These are phyloP conservation scores for Syngnathus typhle DNA, from an alignment of 2,113 vertebrate genomes.

Conservation along the genomic window DNA sequence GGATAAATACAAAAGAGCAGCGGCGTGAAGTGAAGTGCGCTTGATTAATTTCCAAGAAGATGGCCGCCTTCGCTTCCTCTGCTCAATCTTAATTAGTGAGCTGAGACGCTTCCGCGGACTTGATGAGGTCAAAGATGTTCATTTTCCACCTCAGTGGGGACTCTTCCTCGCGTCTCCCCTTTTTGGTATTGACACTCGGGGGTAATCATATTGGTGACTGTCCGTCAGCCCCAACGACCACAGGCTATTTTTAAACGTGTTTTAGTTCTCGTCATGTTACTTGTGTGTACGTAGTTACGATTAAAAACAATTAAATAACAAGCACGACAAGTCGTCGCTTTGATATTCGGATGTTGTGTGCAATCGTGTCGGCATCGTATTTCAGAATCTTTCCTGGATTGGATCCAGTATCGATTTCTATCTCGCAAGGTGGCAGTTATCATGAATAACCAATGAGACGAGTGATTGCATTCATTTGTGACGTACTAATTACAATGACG, in stretches of 20 bases:
- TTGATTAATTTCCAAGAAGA: conserved; percentile 58
- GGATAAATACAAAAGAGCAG: conserved; percentile 48
- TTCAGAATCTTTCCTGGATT: too few relatives aligned
- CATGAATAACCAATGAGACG: not conserved
- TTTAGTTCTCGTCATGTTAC: not conserved
- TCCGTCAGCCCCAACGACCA: conserved; percentile 38
- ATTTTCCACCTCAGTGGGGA: conserved; percentile 63
- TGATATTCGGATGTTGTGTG: too few relatives aligned
- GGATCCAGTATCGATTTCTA: not conserved
- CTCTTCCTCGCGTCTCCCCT: conserved; percentile 48
- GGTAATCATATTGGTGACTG: conserved; percentile 69
- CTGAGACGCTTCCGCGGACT: conserved; percentile 61
- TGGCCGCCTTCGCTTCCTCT: conserved; percentile 41
- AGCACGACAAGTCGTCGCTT: too few relatives aligned
- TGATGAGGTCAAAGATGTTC: conserved; percentile 71
- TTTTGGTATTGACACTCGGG: conserved; percentile 59
- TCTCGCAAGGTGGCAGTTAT: not conserved
- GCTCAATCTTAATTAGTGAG: conserved; percentile 71
- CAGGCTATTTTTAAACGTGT: not conserved
- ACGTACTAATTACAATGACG: too few relatives aligned
- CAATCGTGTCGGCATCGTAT: too few relatives aligned
- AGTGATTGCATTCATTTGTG: not conserved
- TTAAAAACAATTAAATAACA: not conserved
- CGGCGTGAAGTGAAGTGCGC: conserved; percentile 43
- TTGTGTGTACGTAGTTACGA: not conserved